Evolutionary conservation across 2,888 invertebrate species (phyloP).

Genomic region (Stenoptilia bipunctidactyla): DNA sequence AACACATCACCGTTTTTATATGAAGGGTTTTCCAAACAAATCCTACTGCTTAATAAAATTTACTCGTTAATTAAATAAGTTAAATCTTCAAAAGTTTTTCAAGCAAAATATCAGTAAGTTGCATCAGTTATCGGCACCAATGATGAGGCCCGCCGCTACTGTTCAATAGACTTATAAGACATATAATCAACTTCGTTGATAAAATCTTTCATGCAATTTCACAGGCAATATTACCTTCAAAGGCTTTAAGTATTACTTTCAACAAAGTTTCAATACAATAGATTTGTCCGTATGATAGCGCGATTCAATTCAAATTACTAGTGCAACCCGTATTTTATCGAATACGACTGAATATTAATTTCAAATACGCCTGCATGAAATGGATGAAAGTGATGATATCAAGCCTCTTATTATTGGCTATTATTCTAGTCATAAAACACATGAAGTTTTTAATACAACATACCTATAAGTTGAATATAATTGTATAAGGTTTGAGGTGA

Average conservation of each 20-base stretch:
- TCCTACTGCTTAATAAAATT: too few species aligned
- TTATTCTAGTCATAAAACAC: too few species aligned
- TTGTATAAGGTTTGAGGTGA: too few species aligned
- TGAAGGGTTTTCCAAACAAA: too few species aligned
- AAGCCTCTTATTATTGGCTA: too few species aligned
- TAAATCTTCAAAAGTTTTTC: too few species aligned
- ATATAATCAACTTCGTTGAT: constrained; percentile 49
- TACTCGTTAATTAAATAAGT: too few species aligned
- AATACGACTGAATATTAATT: not conserved
- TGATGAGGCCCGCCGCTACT: constrained; percentile 35
- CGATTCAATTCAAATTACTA: not conserved
- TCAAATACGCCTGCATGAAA: too few species aligned
- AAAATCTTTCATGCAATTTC: constrained; percentile 32
- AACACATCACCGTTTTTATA: too few species aligned
- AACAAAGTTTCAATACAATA: not conserved
- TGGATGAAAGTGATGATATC: too few species aligned
- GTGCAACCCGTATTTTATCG: constrained; percentile 1
- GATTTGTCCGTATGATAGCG: not conserved
- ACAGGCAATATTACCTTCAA: constrained; percentile 16
- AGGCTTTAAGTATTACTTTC: constrained; percentile 1
- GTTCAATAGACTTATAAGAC: constrained; percentile 50
- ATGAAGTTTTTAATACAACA: too few species aligned
- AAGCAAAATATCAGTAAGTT: constrained; percentile 17
- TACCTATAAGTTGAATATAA: too few species aligned
- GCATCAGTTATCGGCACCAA: constrained; percentile 24